Percentiles rank a stretch among this genome's conserved stretches.
These are phyloP conservation scores for Prolemur simus DNA, from an alignment of 2,113 vertebrate species.

Conservation along the genomic window DNA sequence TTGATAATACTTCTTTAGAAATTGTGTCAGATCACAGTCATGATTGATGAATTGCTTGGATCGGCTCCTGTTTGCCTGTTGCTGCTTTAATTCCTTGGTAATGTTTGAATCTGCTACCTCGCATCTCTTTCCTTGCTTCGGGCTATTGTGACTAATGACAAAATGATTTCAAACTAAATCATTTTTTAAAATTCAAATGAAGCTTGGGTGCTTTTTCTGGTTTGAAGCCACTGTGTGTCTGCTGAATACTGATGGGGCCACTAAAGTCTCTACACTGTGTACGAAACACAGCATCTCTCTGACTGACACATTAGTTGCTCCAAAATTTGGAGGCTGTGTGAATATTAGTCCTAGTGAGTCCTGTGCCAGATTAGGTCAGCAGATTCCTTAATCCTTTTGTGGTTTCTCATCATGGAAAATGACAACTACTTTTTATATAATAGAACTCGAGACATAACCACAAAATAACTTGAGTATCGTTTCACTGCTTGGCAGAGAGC, in stretches of 20 bases:
- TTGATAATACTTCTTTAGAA: conserved; percentile 49
- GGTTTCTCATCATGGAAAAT: conserved; percentile 18
- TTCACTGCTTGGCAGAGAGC: not conserved
- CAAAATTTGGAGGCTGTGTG: not conserved
- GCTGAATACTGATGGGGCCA: not conserved
- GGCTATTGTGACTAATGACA: conserved; percentile 74
- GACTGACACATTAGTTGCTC: not conserved
- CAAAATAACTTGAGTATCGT: conserved; percentile 3
- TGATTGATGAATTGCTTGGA: conserved; percentile 57
- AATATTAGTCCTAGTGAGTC: not conserved
- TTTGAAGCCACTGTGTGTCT: conserved; percentile 30
- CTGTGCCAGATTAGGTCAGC: not conserved
- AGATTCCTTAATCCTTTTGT: not conserved
- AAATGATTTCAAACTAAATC: conserved; percentile 64
- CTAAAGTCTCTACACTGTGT: not conserved
- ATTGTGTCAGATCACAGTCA: conserved; percentile 55
- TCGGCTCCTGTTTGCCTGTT: conserved; percentile 54
- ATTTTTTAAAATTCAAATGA: conserved; percentile 67
- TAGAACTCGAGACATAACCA: not conserved
- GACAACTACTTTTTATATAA: not conserved
- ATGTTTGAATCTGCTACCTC: conserved; percentile 56
- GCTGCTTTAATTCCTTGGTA: conserved; percentile 58
- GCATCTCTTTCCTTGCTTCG: conserved; percentile 44
- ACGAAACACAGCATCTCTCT: not conserved
- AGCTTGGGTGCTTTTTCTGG: conserved; percentile 40